phyloP scores from a whole-genome alignment of 2,113 vertebrate species.

The Smithornis capensis region DNA sequence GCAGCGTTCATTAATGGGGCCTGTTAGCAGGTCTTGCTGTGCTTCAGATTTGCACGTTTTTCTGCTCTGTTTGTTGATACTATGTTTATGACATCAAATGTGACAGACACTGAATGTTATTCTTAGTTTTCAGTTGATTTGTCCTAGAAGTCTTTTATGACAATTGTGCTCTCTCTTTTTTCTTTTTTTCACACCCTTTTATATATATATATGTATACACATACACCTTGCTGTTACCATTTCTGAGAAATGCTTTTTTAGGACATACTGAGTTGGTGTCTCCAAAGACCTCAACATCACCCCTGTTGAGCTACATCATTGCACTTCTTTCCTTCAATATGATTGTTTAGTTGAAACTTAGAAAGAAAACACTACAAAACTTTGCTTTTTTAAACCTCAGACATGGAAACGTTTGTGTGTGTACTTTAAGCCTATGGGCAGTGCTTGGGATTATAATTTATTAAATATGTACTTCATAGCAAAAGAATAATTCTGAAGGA shows the following conservation, averaged over 20 bases:
- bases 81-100: background rate
- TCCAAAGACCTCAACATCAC: background rate
- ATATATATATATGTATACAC: too few species aligned
- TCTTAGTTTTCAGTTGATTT: background rate
- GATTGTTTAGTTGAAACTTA: background rate
- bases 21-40: background rate
- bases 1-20: background rate
- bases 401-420: background rate
- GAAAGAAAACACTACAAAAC: background rate
- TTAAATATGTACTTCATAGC: background rate
- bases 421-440: background rate
- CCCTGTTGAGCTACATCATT: background rate
- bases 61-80: background rate
- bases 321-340: background rate
- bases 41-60: background rate
- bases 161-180: background rate
- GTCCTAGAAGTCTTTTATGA: background rate
- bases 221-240: background rate
- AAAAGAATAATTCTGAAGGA: background rate
- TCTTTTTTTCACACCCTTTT: rapidly evolving
- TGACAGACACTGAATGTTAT: background rate
- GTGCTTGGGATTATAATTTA: background rate
- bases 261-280: background rate
- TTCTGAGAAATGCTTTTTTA: background rate
- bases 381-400: background rate